Base-by-base conservation (phyloP, 2,797 vertebrate species). In the Spinus pinus region DNA sequence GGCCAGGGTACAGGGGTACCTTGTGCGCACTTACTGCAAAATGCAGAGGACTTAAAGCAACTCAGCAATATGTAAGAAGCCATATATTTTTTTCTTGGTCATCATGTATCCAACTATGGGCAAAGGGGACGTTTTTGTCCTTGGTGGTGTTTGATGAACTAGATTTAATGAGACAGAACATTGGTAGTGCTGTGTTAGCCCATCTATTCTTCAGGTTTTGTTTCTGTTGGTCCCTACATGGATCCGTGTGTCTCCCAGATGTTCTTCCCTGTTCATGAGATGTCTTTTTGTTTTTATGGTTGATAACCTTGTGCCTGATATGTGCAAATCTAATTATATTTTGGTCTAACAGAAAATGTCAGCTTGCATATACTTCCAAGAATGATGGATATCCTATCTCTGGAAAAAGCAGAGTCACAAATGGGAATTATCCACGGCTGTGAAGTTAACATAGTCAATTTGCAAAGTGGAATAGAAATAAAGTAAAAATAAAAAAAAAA, bases 301-400 rank as follows among this genome's bases (percentile, higher is more conserved):
- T 0, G 1, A 90, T 90, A 94, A 95, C 78, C 74, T 94, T 94
- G 86, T 54, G 64, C 37, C 80, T 81, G 27, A 21, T 70, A 64
- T 82, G 92, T 87, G 86, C 44, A 88, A 93, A 92, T 93, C 74
- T 87, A 77, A 82, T 95, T 81, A 88, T 54, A 47, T 93, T 94
- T 90, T 80, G 64, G 56, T 73, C 64, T 66, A 90, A 86, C 58
- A 92, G 78, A 86, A 95, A 82, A 95, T 67, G 81, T 84, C 92
- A 88, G 25, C 33, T 77, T 58, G 70, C 66, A 46, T 37, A 33
- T 57, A 47, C 66, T 61, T 93, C 49, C 64, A 73, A 46, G 49
- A 90, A 82, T 90, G 81, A 97, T 77, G 61, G 64, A 89, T 90
- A 80, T 44, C 30, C 88, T 65, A 15, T 33, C 35, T 75, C 44